These are phyloP conservation scores for Nettapus auritus DNA, from an alignment of 2,113 vertebrate genomes.

Conservation along the genomic window DNA sequence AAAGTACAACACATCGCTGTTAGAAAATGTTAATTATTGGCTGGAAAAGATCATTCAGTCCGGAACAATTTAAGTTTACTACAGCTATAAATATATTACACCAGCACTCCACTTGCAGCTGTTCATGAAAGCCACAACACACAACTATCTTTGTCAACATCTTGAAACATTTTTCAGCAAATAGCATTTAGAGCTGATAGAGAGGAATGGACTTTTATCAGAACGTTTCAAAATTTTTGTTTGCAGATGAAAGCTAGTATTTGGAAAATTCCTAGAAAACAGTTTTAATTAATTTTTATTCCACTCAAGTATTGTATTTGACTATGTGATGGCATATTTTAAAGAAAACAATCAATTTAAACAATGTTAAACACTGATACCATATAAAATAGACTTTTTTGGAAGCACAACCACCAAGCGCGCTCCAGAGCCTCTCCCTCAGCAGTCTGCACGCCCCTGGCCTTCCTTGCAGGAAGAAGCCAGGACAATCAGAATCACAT, in stretches of 20 bases:
- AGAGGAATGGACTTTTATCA: slow-evolving; percentile 9
- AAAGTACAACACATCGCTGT: background rate
- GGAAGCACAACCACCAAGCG: background rate
- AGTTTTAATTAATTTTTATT: background rate
- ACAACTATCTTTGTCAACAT: background rate
- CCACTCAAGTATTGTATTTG: background rate
- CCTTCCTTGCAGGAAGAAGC: background rate
- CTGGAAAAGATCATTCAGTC: background rate
- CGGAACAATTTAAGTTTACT: slow-evolving; percentile 27
- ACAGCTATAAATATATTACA: background rate
- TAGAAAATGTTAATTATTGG: slow-evolving; percentile 11
- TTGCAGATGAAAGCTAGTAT: background rate
- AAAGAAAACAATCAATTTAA: background rate
- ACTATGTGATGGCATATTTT: background rate
- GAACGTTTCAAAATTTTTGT: background rate
- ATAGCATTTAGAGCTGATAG: background rate
- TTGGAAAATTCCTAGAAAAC: background rate
- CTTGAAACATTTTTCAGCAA: slow-evolving; percentile 9
- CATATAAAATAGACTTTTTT: too few relatives aligned
- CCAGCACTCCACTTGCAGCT: background rate
- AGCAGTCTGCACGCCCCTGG: background rate
- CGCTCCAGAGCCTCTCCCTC: background rate
- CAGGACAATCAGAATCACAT: background rate
- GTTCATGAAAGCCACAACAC: slow-evolving; percentile 33
- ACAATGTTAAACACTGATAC: background rate